Percentiles rank a stretch among this genome's conserved stretches.
These are phyloP conservation scores for Heliconius cydno DNA, from an alignment of 2,888 invertebrate species.

Conservation along the genomic window DNA sequence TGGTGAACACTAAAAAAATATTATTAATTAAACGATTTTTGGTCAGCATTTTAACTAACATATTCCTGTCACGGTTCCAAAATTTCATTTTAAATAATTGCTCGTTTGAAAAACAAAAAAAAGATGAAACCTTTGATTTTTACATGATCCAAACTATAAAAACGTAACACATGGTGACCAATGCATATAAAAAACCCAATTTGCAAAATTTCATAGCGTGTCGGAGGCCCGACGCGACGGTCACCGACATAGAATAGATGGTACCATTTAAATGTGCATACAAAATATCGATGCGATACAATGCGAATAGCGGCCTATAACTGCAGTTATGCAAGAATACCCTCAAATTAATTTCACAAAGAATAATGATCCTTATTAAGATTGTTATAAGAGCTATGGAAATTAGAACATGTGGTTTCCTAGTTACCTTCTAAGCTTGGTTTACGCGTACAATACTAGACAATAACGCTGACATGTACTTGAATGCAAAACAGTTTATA, in stretches of 20 bases:
- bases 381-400: slow-evolving; percentile 42
- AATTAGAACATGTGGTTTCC: slow-evolving; percentile 40
- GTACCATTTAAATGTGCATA: slow-evolving; percentile 81
- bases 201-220: slow-evolving; percentile 64
- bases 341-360: slow-evolving; percentile 52
- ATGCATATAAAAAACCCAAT: slow-evolving; percentile 58
- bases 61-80: neutral
- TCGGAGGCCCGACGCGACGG: slow-evolving; percentile 59
- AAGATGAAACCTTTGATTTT: slow-evolving; percentile 46
- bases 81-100: slow-evolving; percentile 17
- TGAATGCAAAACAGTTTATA: slow-evolving; percentile 77
- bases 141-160: slow-evolving; percentile 42
- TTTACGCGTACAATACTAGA: slow-evolving; percentile 65
- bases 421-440: slow-evolving; percentile 41
- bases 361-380: slow-evolving; percentile 51
- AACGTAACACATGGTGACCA: slow-evolving; percentile 48
- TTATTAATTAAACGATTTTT: neutral
- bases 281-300: slow-evolving; percentile 78
- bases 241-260: slow-evolving; percentile 72
- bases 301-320: slow-evolving; percentile 70
- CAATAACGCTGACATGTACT: slow-evolving; percentile 77
- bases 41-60: neutral
- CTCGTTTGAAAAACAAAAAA: slow-evolving; percentile 26
- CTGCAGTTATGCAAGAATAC: slow-evolving; percentile 35
- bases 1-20: neutral